Conservation (phyloP, 2,888 invertebrate genomes). For the Torymus auratus region DNA sequence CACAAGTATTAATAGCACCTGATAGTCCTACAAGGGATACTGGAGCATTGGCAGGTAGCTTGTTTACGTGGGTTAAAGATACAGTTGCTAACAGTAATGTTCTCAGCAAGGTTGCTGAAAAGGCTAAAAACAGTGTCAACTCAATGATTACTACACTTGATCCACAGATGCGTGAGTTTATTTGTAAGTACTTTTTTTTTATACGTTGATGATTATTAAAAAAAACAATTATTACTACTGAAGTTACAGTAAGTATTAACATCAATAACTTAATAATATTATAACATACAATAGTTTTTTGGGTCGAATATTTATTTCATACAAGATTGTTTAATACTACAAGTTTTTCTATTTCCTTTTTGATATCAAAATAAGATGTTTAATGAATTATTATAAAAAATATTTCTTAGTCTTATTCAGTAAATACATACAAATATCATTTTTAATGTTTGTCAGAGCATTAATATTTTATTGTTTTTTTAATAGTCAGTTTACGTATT, state of each 20-base stretch:
- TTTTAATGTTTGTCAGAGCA: not conserved
- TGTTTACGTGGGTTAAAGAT: constrained; percentile 84
- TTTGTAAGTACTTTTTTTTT: constrained; percentile 81
- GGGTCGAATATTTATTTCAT: no score
- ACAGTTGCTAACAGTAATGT: constrained; percentile 82
- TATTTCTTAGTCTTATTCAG: no score
- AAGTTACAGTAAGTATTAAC: no score
- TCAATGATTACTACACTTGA: constrained; percentile 92
- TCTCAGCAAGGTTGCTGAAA: constrained; percentile 84
- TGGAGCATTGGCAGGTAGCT: constrained; percentile 78
- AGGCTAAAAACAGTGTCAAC: constrained; percentile 88
- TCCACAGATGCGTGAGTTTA: constrained; percentile 92
- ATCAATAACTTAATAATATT: no score
- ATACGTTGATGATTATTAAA: not conserved
- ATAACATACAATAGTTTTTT: no score
- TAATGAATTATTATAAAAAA: no score
- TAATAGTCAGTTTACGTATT: not conserved
- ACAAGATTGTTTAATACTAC: no score
- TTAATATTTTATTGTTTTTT: not conserved
- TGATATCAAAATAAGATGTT: no score
- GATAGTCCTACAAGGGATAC: constrained; percentile 59
- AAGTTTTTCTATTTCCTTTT: no score
- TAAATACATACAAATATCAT: no score
- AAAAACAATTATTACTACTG: no score
- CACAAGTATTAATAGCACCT: constrained; percentile 37